phyloP scores from a whole-genome alignment of 2,113 vertebrate genomes.

The Chinchilla lanigera region DNA sequence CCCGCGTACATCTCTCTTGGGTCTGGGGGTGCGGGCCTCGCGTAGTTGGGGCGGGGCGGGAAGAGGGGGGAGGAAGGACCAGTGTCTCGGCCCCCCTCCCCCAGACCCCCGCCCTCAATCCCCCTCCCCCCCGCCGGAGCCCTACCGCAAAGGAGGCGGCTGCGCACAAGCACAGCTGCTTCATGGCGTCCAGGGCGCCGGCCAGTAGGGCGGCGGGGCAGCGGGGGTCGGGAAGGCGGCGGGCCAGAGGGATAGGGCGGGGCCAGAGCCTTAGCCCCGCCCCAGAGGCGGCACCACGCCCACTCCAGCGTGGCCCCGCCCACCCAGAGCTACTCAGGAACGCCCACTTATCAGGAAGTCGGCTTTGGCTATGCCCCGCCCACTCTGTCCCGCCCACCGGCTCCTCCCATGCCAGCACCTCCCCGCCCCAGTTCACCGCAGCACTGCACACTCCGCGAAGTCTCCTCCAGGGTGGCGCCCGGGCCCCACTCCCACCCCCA shows the following conservation, averaged over 20 bases:
- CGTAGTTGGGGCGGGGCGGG: background rate
- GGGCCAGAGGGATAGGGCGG: background rate
- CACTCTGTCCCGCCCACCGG: background rate
- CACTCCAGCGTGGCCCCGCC: background rate
- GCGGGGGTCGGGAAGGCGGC: background rate
- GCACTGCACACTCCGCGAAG: background rate
- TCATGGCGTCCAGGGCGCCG: conserved; percentile 89
- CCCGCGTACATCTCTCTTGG: background rate
- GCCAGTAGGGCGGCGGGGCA: conserved; percentile 3
- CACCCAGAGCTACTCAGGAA: no score
- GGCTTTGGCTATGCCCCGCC: background rate
- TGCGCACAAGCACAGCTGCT: conserved; percentile 91
- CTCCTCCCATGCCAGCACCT: background rate
- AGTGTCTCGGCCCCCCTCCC: background rate
- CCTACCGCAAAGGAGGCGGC: conserved; percentile 90
- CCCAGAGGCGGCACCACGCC: background rate
- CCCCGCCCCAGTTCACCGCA: background rate
- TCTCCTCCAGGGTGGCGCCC: background rate
- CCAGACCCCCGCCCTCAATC: background rate
- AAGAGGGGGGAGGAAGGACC: background rate
- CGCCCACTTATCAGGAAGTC: background rate
- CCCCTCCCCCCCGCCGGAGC: conserved; percentile 68
- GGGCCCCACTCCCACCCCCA: no score
- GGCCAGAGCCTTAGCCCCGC: background rate
- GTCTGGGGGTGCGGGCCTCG: fast-evolving